Conservation (phyloP, 2,888 invertebrate genomes). For the Nomada fucata region DNA sequence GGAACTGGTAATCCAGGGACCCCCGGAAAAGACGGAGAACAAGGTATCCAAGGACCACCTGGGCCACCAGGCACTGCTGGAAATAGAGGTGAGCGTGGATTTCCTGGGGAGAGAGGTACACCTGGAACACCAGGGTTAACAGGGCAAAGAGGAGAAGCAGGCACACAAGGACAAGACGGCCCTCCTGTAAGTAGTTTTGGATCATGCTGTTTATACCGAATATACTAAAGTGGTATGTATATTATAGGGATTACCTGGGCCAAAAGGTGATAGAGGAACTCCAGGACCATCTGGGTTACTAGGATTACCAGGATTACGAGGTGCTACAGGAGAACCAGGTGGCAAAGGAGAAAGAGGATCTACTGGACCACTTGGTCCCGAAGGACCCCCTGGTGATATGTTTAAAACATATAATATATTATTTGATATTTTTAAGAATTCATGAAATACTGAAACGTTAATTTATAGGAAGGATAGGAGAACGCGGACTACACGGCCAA, state of each 20-base stretch:
- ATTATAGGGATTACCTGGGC: constrained; percentile 88
- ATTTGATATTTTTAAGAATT: background rate
- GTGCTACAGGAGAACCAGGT: constrained; percentile 88
- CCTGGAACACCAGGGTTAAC: constrained; percentile 88
- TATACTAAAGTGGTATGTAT: background rate
- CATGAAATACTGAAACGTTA: constrained; percentile 6
- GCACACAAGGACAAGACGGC: constrained; percentile 89
- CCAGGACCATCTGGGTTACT: constrained; percentile 89
- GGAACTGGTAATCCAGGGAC: constrained; percentile 89
- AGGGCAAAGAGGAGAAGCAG: constrained; percentile 88
- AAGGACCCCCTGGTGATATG: constrained; percentile 89
- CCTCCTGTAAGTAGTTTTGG: constrained; percentile 85
- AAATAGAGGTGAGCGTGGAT: constrained; percentile 87
- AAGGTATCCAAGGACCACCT: constrained; percentile 88
- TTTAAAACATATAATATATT: background rate
- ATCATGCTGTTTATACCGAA: background rate
- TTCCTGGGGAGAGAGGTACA: constrained; percentile 90
- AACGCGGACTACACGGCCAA: constrained; percentile 91
- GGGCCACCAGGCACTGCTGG: constrained; percentile 86
- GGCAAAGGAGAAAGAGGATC: constrained; percentile 91
- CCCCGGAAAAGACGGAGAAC: constrained; percentile 92
- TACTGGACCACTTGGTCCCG: constrained; percentile 89
- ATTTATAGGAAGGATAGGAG: constrained; percentile 88
- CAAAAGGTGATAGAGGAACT: constrained; percentile 89
- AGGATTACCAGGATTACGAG: constrained; percentile 89